A percentile compares a stretch with the other conserved stretches of the same genome.
Evolutionary conservation across 2,888 invertebrate genomes (phyloP).

Genomic region (Mesorhabditis belari): DNA sequence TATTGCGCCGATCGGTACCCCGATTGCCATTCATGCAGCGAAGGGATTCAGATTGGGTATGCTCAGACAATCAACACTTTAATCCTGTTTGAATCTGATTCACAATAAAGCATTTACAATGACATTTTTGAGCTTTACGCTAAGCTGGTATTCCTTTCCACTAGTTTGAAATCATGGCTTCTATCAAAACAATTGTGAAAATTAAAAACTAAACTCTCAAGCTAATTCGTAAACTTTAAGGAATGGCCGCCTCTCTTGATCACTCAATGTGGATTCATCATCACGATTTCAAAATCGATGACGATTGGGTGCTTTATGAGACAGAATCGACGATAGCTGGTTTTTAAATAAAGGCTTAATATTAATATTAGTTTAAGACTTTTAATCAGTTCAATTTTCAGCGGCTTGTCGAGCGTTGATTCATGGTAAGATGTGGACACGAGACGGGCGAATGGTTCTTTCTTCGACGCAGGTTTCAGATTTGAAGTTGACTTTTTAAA

Average conservation of each 20-base stretch:
- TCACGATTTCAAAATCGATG: constrained; percentile 50
- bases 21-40: constrained; percentile 41
- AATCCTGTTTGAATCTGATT: no score
- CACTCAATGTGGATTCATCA: constrained; percentile 56
- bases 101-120: no score
- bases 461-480: not conserved
- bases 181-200: no score
- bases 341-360: constrained; percentile 23
- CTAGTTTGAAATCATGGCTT: no score
- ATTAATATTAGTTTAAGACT: constrained; percentile 1
- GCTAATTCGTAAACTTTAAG: no score
- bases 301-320: constrained; percentile 56
- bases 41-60: constrained; percentile 18
- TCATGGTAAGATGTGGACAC: constrained; percentile 54
- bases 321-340: constrained; percentile 53
- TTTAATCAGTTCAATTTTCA: no score
- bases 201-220: no score
- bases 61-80: not conserved
- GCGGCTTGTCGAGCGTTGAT: constrained; percentile 52
- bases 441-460: constrained; percentile 54
- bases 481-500: no score
- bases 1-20: constrained; percentile 48
- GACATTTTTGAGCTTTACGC: no score
- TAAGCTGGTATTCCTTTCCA: no score
- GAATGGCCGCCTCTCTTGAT: constrained; percentile 53